A percentile compares a stretch with the other conserved stretches of the same genome.
Evolutionary conservation across 1,140 invertebrate species (phyloP).

Genomic region (Neuroterus valhalla): DNA sequence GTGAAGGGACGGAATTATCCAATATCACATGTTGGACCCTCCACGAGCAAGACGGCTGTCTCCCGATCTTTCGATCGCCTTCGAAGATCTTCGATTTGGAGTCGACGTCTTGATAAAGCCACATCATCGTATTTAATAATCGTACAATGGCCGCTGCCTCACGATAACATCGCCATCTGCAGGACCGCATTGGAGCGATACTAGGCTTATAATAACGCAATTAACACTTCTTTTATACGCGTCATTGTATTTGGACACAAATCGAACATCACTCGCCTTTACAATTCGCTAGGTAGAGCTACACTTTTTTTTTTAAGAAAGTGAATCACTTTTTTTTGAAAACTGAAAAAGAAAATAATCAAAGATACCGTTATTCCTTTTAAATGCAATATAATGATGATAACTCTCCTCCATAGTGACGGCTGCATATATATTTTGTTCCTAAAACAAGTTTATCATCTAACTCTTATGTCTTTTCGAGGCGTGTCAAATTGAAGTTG

Average conservation of each 20-base stretch:
- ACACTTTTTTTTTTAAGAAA: slow-evolving; percentile 43
- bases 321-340: slow-evolving; percentile 51
- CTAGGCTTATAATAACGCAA: slow-evolving; percentile 62
- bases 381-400: too few relatives aligned
- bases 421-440: too few relatives aligned
- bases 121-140: slow-evolving; percentile 68
- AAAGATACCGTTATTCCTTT: slow-evolving; percentile 35
- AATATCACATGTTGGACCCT: slow-evolving; percentile 51
- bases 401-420: too few relatives aligned
- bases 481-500: too few relatives aligned
- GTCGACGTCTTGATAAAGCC: slow-evolving; percentile 60
- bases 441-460: too few relatives aligned
- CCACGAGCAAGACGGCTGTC: slow-evolving; percentile 50
- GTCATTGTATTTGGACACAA: slow-evolving; percentile 61
- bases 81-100: slow-evolving; percentile 40
- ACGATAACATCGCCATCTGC: slow-evolving; percentile 60
- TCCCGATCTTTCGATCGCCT: slow-evolving; percentile 44
- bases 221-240: slow-evolving; percentile 63
- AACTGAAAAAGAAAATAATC: slow-evolving; percentile 43
- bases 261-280: slow-evolving; percentile 53
- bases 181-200: slow-evolving; percentile 47
- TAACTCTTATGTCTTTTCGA: too few relatives aligned
- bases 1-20: slow-evolving; percentile 35
- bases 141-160: slow-evolving; percentile 56
- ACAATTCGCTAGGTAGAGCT: slow-evolving; percentile 46